Evolutionary conservation across 2,888 invertebrate genomes (phyloP).

Genomic region (Bombylius discolor): DNA sequence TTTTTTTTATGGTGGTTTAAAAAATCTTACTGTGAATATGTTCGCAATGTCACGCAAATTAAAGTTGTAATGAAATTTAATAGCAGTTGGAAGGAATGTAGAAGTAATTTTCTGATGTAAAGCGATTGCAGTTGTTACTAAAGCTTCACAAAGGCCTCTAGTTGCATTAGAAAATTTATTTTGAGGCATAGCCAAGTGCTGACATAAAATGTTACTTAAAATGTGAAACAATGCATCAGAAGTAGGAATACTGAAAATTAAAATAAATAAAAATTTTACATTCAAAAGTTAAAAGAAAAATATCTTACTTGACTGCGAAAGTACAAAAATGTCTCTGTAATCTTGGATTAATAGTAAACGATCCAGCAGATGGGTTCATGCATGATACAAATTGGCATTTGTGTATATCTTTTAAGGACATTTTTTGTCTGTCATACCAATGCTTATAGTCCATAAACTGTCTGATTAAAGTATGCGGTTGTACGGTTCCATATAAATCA

Average conservation of each 20-base stretch:
- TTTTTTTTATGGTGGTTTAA: too few species aligned
- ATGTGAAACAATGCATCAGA: slow-evolving; percentile 70
- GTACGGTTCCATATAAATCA: slow-evolving; percentile 86
- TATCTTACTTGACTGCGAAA: slow-evolving; percentile 60
- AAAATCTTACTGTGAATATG: slow-evolving; percentile 68
- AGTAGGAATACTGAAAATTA: slow-evolving; percentile 59
- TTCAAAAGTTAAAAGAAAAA: background rate
- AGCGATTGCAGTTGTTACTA: slow-evolving; percentile 60
- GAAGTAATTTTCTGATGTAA: slow-evolving; percentile 63
- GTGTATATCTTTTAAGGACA: slow-evolving; percentile 78
- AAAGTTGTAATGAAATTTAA: slow-evolving; percentile 91
- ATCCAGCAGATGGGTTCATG: slow-evolving; percentile 95
- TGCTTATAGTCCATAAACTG: slow-evolving; percentile 90
- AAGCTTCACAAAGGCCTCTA: slow-evolving; percentile 41
- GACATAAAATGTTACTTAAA: slow-evolving; percentile 67
- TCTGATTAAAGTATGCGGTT: slow-evolving; percentile 84
- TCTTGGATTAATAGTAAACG: slow-evolving; percentile 83
- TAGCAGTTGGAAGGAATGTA: slow-evolving; percentile 80
- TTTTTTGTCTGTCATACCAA: slow-evolving; percentile 85
- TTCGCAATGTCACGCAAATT: slow-evolving; percentile 86
- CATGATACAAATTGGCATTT: slow-evolving; percentile 89
- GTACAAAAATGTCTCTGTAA: slow-evolving; percentile 79
- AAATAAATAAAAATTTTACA: background rate
- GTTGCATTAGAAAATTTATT: slow-evolving; percentile 46
- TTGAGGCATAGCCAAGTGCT: slow-evolving; percentile 52